A percentile compares a stretch with the other conserved stretches of the same genome.
phyloP scores from a whole-genome alignment of 2,113 vertebrate species.

The Trogon surrucura region DNA sequence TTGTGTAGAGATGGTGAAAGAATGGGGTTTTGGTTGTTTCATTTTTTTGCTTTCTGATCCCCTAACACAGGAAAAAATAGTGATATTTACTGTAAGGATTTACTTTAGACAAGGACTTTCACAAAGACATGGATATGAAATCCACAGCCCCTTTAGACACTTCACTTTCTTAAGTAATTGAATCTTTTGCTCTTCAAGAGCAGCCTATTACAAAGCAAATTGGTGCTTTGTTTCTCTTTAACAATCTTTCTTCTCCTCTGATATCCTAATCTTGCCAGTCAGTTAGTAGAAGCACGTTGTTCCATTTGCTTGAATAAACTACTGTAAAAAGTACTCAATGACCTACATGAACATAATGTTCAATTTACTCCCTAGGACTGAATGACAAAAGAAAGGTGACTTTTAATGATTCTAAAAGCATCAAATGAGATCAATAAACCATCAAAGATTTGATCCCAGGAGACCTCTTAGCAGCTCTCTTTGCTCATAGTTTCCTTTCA shows the following conservation, averaged over 20 bases:
- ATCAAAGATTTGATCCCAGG: slow-evolving; percentile 66
- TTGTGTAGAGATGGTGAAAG: background rate
- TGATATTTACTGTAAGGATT: background rate
- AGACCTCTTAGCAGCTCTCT: slow-evolving; percentile 50
- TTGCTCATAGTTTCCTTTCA: slow-evolving; percentile 44
- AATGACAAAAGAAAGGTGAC: slow-evolving; percentile 71
- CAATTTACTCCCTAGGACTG: slow-evolving; percentile 59
- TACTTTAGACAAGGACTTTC: slow-evolving; percentile 9
- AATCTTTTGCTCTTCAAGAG: slow-evolving; percentile 14
- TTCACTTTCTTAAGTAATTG: slow-evolving; percentile 26
- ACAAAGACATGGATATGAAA: slow-evolving; percentile 10
- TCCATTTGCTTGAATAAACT: slow-evolving; percentile 55
- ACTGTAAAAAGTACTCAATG: slow-evolving; percentile 64
- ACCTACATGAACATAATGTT: slow-evolving; percentile 60
- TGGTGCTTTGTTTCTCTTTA: slow-evolving; percentile 45
- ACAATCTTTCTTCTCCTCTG: slow-evolving; percentile 18
- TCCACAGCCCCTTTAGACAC: background rate
- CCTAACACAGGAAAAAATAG: background rate
- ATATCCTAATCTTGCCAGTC: slow-evolving; percentile 35
- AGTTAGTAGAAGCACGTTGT: background rate
- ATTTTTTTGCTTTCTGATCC: background rate
- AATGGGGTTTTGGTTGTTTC: background rate
- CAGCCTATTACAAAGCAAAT: slow-evolving; percentile 20
- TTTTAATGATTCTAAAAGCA: slow-evolving; percentile 72
- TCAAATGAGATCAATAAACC: slow-evolving; percentile 69